A percentile compares a stretch with the other conserved stretches of the same genome.
Conservation (phyloP, 2,888 invertebrate species). For the Dasysyrphus albostriatus region DNA sequence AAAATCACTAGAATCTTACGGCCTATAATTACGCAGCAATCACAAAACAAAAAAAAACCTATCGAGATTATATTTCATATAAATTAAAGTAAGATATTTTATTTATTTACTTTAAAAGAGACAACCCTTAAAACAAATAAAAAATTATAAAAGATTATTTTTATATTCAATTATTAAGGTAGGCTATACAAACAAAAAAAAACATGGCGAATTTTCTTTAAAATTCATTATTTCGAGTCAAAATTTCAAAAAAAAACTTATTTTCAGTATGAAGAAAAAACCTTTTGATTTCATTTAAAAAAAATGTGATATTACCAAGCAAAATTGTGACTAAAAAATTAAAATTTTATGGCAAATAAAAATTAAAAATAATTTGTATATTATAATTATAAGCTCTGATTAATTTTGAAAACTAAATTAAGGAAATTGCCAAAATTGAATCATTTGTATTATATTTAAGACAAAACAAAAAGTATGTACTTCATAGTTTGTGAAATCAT, state of each 20-base stretch:
- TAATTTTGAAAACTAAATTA: constrained; percentile 36
- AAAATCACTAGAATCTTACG: constrained; percentile 18
- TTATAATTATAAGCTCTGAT: constrained; percentile 26
- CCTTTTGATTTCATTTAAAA: constrained; percentile 64
- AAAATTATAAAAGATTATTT: constrained; percentile 60
- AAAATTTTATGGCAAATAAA: constrained; percentile 32
- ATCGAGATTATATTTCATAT: constrained; percentile 68
- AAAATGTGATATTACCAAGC: constrained; percentile 69
- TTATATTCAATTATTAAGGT: constrained; percentile 55
- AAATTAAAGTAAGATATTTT: constrained; percentile 37
- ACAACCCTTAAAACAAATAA: constrained; percentile 37
- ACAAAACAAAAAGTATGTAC: constrained; percentile 27
- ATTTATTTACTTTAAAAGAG: constrained; percentile 38
- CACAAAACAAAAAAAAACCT: constrained; percentile 38
- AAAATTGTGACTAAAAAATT: constrained; percentile 47
- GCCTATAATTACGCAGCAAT: constrained; percentile 46
- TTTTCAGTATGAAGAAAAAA: constrained; percentile 2
- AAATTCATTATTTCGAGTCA: constrained; percentile 26
- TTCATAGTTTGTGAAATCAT: constrained; percentile 31
- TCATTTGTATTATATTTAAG: constrained; percentile 42
- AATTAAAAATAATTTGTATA: constrained; percentile 22
- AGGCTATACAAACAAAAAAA: constrained; percentile 21
- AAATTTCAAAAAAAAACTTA: constrained; percentile 31
- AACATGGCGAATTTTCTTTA: constrained; percentile 27
- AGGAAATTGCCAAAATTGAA: constrained; percentile 62